phyloP scores from a whole-genome alignment of 2,113 vertebrate genomes.

The Hydrochoerus hydrochaeris region DNA sequence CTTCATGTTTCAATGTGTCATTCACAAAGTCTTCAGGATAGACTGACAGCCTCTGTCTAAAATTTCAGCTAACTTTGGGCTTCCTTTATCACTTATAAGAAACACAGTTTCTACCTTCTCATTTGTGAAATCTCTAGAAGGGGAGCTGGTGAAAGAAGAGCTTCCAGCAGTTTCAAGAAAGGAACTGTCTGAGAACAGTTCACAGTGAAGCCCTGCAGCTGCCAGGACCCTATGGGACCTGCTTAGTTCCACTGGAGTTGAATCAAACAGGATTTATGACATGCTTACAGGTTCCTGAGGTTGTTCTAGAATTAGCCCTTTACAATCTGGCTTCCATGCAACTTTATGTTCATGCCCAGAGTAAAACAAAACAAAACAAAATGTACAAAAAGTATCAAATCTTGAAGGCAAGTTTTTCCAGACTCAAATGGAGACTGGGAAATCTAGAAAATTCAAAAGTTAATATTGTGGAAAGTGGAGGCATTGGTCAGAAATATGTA shows the following conservation, averaged over 20 bases:
- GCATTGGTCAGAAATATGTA: neutral
- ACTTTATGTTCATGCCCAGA: neutral
- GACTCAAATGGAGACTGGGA: neutral
- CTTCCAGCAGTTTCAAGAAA: neutral
- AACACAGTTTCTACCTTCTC: neutral
- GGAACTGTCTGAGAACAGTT: neutral
- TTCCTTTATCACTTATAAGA: neutral
- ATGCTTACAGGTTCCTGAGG: neutral
- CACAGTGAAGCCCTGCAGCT: neutral
- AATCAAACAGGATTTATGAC: neutral
- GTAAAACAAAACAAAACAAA: neutral
- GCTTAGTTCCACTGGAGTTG: neutral
- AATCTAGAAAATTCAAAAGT: conserved; percentile 29
- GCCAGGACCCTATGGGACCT: neutral
- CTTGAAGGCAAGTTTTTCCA: neutral
- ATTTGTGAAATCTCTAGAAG: neutral
- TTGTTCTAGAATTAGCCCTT: neutral
- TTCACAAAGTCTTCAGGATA: neutral
- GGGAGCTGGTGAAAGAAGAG: neutral
- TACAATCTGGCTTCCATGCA: neutral
- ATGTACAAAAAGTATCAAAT: neutral
- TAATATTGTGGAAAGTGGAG: neutral
- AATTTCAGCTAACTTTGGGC: conserved; percentile 39
- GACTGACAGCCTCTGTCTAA: neutral
- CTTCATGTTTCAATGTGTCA: neutral